Conservation (phyloP, 2,113 vertebrate species). For the Gobiocypris rarus region DNA sequence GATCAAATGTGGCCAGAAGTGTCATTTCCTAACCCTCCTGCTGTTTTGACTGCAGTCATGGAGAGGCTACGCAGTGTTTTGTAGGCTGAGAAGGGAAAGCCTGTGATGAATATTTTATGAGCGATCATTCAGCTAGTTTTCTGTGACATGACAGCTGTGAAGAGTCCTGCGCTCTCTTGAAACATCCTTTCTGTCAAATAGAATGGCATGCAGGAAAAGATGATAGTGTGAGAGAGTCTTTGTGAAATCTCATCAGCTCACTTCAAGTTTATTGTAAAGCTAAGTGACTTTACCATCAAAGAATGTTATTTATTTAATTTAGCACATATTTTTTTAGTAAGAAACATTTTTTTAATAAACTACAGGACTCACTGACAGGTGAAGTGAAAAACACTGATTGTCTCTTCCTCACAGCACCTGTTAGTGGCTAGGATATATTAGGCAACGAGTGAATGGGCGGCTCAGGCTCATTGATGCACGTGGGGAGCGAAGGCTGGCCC, state of each 20-base stretch:
- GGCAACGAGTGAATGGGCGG: no score
- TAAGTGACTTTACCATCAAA: neutral
- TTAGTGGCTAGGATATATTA: no score
- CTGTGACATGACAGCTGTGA: constrained; percentile 26
- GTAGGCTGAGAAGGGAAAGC: neutral
- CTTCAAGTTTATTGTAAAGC: neutral
- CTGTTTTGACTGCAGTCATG: neutral
- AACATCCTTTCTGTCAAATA: constrained; percentile 19
- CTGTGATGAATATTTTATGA: constrained; percentile 45
- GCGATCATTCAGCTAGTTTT: neutral
- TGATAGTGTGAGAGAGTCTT: neutral
- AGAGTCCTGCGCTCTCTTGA: neutral
- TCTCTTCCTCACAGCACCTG: no score
- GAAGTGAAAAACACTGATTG: no score
- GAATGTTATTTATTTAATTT: neutral
- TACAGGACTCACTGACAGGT: neutral
- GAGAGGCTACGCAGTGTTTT: neutral
- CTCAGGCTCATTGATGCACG: no score
- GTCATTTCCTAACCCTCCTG: constrained; percentile 4
- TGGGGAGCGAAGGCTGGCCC: no score
- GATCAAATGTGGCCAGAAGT: neutral
- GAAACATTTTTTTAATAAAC: neutral
- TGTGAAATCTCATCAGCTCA: neutral
- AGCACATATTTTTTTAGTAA: neutral
- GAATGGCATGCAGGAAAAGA: neutral